A percentile compares a stretch with the other conserved stretches of the same genome.
Evolutionary conservation across 2,113 vertebrate species (phyloP).

Genomic region (Pterocles gutturalis): DNA sequence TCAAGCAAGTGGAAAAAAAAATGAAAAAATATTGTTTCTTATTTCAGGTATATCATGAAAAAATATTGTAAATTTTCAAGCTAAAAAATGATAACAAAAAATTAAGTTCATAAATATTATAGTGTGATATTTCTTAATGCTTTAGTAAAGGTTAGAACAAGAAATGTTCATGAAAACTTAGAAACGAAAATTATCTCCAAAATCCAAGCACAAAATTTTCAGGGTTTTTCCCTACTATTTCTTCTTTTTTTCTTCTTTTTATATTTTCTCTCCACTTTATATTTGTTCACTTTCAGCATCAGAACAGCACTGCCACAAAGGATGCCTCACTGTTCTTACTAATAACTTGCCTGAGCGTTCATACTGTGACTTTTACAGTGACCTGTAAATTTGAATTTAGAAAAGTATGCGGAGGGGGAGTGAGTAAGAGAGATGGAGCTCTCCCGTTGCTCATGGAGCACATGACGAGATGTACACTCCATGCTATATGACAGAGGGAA

Average conservation of each 20-base stretch:
- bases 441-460: not conserved
- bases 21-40: not conserved
- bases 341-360: not conserved
- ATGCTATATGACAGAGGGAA: accelerated
- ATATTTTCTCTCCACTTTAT: not conserved
- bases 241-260: not conserved
- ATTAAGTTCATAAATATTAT: not conserved
- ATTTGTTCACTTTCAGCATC: not conserved
- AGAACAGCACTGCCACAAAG: not conserved
- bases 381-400: not conserved
- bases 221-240: not conserved
- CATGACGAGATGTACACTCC: accelerated
- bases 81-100: not conserved
- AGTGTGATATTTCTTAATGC: not conserved
- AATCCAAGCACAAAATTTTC: not conserved
- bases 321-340: not conserved
- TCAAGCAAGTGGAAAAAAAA: not conserved
- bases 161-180: not conserved
- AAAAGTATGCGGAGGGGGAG: not conserved
- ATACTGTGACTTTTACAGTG: not conserved
- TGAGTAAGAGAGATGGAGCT: not conserved
- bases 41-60: not conserved
- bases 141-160: not conserved
- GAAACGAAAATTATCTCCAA: not conserved
- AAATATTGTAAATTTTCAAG: not conserved